Conservation (phyloP, 92 coral and sea anemone genomes). For the Hydrozoanthus gracilis region DNA sequence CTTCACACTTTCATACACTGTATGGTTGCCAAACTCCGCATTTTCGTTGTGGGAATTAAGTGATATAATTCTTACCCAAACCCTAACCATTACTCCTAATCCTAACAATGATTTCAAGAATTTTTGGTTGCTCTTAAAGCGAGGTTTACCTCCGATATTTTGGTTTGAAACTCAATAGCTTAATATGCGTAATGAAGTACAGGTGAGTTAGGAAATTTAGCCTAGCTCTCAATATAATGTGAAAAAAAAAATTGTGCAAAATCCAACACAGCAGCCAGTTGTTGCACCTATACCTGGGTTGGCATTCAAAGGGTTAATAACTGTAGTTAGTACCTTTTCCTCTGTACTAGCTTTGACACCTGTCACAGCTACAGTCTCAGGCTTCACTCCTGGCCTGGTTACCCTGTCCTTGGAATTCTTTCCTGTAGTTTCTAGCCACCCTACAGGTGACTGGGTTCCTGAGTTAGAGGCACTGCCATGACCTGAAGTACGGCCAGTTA, state of each 20-base stretch:
- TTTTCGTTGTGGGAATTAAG: too few species aligned
- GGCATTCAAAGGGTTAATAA: background rate
- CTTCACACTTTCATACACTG: too few species aligned
- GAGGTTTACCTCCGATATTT: too few species aligned
- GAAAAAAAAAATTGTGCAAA: background rate
- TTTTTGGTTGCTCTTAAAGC: too few species aligned
- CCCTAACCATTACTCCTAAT: too few species aligned
- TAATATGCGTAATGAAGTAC: too few species aligned
- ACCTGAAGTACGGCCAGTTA: slow-evolving; percentile 43
- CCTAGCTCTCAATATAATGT: too few species aligned
- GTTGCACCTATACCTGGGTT: background rate
- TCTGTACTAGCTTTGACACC: background rate
- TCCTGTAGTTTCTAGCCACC: background rate
- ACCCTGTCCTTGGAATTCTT: background rate
- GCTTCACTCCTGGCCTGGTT: background rate
- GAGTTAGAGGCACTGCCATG: slow-evolving; percentile 56
- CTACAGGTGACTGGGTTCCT: slow-evolving; percentile 37
- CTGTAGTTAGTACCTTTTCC: background rate
- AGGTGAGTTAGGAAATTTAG: too few species aligned
- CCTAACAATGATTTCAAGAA: too few species aligned
- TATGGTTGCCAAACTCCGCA: too few species aligned
- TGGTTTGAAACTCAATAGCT: too few species aligned
- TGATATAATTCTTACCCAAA: too few species aligned
- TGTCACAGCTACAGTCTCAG: background rate
- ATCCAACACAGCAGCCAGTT: background rate